Conservation (phyloP, 2,888 invertebrate species). For the Phaonia tiefii region DNA sequence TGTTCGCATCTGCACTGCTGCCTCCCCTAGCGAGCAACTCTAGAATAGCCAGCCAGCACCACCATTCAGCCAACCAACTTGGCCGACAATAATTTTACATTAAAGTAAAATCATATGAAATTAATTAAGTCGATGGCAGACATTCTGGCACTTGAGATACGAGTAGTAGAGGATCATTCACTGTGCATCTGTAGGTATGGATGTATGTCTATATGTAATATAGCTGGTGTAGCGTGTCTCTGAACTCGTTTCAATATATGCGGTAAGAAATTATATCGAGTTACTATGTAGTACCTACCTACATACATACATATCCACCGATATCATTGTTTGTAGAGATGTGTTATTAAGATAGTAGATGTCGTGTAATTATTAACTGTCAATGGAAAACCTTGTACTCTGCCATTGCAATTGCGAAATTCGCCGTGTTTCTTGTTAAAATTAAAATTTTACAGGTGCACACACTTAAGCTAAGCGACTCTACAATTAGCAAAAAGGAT, state of each 20-base stretch:
- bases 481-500: no score
- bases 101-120: constrained; percentile 57
- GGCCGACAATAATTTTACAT: constrained; percentile 14
- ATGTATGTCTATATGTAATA: neutral
- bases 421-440: constrained; percentile 26
- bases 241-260: neutral
- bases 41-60: neutral
- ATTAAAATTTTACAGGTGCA: constrained; percentile 18
- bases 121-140: constrained; percentile 66
- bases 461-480: no score
- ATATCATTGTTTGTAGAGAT: no score
- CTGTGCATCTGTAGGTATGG: neutral
- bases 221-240: neutral
- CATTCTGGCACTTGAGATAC: constrained; percentile 67
- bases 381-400: constrained; percentile 51
- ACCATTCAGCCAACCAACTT: no score
- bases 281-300: neutral
- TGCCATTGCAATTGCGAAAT: neutral
- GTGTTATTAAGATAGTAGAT: neutral
- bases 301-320: no score
- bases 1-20: neutral
- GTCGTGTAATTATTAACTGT: constrained; percentile 41
- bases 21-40: no score
- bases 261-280: neutral
- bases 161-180: constrained; percentile 11